Percentiles rank a stretch among this genome's conserved stretches.
These are phyloP conservation scores for Pterocles burchelli DNA, from an alignment of 2,113 vertebrate genomes.

Conservation along the genomic window DNA sequence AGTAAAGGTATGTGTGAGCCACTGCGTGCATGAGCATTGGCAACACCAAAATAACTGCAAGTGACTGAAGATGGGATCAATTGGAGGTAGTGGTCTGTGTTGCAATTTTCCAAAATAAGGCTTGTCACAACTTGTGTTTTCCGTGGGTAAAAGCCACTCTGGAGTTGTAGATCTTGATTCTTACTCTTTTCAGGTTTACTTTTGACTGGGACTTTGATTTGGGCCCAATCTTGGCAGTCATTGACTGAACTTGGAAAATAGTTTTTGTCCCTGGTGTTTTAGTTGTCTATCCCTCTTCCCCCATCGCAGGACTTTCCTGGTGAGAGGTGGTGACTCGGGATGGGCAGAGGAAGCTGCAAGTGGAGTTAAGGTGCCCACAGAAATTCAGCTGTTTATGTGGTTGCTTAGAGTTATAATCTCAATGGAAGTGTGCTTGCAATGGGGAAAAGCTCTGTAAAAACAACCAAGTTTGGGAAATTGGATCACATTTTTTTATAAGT, in stretches of 20 bases:
- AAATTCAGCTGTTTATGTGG: not conserved
- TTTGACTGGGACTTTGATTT: not conserved
- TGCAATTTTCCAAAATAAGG: not conserved
- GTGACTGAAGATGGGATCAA: not conserved
- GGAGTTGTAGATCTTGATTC: not conserved
- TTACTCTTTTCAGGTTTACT: not conserved
- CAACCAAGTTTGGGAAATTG: not conserved
- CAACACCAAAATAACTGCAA: not conserved
- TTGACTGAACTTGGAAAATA: not conserved
- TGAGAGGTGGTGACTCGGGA: not conserved
- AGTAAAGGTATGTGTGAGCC: not conserved
- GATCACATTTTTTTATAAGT: not conserved
- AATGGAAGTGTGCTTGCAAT: not conserved
- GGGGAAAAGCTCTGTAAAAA: not conserved
- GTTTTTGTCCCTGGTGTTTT: not conserved
- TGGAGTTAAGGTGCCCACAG: not conserved
- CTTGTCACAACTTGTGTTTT: not conserved
- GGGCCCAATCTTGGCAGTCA: not conserved
- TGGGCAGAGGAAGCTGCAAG: not conserved
- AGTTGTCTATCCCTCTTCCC: not conserved
- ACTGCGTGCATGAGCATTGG: not conserved
- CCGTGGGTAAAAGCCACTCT: not conserved
- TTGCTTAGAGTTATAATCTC: not conserved
- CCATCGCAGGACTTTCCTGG: not conserved
- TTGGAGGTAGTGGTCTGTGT: not conserved